Evolutionary conservation across 1,140 invertebrate species (phyloP).

Genomic region (Fopius arisanus): DNA sequence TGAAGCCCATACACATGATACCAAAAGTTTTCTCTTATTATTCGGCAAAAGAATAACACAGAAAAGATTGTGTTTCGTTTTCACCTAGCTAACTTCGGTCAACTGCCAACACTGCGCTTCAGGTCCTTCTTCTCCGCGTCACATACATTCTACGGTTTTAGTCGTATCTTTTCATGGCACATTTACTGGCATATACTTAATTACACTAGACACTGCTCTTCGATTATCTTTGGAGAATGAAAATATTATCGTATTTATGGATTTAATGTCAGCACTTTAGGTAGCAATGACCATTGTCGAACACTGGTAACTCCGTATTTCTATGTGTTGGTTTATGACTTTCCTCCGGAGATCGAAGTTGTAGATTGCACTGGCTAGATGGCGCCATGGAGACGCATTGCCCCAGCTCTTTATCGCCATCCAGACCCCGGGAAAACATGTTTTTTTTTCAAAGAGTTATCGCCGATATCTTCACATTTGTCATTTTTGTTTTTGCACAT

Average conservation of each 20-base stretch:
- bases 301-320: constrained; percentile 1
- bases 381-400: constrained; percentile 15
- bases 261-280: constrained; percentile 46
- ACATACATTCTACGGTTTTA: neutral
- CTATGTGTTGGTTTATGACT: constrained; percentile 25
- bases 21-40: constrained; percentile 18
- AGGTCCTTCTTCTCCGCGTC: constrained; percentile 11
- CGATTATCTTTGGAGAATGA: neutral
- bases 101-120: constrained; percentile 1
- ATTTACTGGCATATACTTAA: neutral
- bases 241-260: constrained; percentile 13
- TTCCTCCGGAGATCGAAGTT: neutral
- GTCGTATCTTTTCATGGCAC: neutral
- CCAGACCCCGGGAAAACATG: neutral
- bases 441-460: neutral
- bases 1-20: neutral
- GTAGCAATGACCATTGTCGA: constrained; percentile 48
- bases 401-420: constrained; percentile 14
- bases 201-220: neutral
- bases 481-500: too few species aligned
- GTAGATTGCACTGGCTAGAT: neutral
- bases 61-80: constrained; percentile 26
- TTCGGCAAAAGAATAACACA: constrained; percentile 33
- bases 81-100: constrained; percentile 19
- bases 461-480: too few species aligned